phyloP scores from a whole-genome alignment of 2,888 invertebrate species.

The Tanypteryx hageni region DNA sequence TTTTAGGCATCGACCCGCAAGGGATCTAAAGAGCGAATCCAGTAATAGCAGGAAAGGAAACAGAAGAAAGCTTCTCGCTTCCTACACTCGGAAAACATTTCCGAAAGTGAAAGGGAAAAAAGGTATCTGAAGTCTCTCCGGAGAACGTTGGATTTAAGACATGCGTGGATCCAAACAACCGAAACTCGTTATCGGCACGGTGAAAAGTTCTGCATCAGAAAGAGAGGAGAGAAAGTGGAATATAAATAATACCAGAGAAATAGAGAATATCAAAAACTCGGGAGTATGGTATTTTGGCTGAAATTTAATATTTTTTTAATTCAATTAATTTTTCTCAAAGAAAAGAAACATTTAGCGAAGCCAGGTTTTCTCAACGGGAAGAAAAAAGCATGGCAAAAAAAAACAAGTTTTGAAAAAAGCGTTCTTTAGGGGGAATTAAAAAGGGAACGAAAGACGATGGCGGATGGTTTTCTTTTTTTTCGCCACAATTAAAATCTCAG shows the following conservation, averaged over 20 bases:
- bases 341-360: no score
- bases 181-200: not conserved
- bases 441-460: no score
- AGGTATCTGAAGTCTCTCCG: not conserved
- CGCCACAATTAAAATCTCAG: not conserved
- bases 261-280: no score
- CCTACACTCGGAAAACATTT: not conserved
- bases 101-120: not conserved
- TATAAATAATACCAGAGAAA: not conserved
- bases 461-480: not conserved
- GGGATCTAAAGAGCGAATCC: not conserved
- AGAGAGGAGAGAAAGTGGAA: not conserved
- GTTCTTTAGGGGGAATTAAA: no score
- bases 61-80: not conserved
- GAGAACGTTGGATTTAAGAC: not conserved
- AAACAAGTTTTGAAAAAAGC: no score
- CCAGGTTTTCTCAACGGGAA: no score
- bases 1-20: not conserved
- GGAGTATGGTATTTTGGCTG: no score
- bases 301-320: no score
- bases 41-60: not conserved
- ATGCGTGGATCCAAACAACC: not conserved
- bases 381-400: no score
- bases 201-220: not conserved
- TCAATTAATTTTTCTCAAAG: no score